These are phyloP conservation scores for Bradynema listronoti DNA, from an alignment of 1,140 invertebrate genomes.

Conservation along the genomic window DNA sequence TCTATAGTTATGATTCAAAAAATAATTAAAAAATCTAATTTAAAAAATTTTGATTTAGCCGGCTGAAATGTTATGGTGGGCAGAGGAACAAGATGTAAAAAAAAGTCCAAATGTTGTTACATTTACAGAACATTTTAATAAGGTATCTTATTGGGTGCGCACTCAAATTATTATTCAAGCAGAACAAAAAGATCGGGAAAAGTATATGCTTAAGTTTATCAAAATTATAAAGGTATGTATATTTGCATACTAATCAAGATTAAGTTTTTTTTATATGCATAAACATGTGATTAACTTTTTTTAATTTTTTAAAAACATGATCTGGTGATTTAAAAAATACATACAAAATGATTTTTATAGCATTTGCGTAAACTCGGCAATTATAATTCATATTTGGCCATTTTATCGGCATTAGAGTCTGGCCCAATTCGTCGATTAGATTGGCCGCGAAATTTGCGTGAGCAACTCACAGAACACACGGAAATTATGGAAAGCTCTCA, in stretches of 20 bases:
- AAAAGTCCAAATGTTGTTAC: constrained; percentile 86
- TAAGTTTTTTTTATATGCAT: not conserved
- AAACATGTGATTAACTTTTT: too few relatives aligned
- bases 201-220: constrained; percentile 89
- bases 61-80: constrained; percentile 91
- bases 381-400: constrained; percentile 93
- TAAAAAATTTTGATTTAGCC: constrained; percentile 57
- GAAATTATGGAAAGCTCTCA: constrained; percentile 88
- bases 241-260: not conserved
- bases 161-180: constrained; percentile 71
- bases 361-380: constrained; percentile 86
- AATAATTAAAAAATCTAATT: not conserved
- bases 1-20: too few relatives aligned
- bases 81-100: constrained; percentile 91
- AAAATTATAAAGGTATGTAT: constrained; percentile 90
- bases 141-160: constrained; percentile 95
- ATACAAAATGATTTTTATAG: constrained; percentile 52
- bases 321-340: not conserved
- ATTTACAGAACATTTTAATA: constrained; percentile 99
- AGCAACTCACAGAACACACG: constrained; percentile 77
- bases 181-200: constrained; percentile 86
- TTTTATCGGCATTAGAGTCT: constrained; percentile 90
- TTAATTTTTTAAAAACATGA: too few relatives aligned
- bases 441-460: constrained; percentile 82
- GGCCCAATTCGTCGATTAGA: constrained; percentile 86